Percentiles rank a stretch among this genome's conserved stretches.
Conservation (phyloP, 1,140 invertebrate genomes). For the Hyles vespertilio region DNA sequence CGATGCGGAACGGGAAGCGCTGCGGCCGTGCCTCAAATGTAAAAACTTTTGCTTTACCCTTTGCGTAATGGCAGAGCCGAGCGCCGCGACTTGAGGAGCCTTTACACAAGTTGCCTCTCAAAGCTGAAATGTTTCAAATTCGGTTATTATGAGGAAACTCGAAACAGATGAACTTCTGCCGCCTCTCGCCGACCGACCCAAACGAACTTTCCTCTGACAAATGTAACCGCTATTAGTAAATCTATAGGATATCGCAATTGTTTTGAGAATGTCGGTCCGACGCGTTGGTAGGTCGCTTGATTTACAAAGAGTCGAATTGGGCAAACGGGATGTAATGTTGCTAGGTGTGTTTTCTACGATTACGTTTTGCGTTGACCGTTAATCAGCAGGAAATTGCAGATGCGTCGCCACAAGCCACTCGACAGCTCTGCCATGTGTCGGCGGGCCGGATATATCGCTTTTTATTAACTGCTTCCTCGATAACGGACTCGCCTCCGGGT, state of each 20-base stretch:
- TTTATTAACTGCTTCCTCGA: conserved; percentile 39
- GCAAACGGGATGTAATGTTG: conserved; percentile 28
- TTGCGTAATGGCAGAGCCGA: conserved; percentile 54
- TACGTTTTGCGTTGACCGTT: conserved; percentile 20
- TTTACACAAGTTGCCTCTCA: conserved; percentile 61
- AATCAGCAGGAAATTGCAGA: conserved; percentile 46
- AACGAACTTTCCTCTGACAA: background rate
- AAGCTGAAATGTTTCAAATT: conserved; percentile 67
- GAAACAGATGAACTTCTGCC: conserved; percentile 30
- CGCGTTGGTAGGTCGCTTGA: background rate
- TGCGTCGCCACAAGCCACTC: conserved; percentile 30
- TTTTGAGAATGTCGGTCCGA: conserved; percentile 4
- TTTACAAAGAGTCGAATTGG: conserved; percentile 8
- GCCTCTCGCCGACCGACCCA: too few relatives aligned
- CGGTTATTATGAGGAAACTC: conserved; percentile 47
- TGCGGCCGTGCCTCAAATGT: conserved; percentile 54
- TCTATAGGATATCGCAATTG: conserved; percentile 5
- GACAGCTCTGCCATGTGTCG: conserved; percentile 41
- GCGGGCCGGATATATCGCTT: conserved; percentile 48
- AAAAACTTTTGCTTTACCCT: conserved; percentile 70
- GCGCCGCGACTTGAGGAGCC: conserved; percentile 54
- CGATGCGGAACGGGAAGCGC: conserved; percentile 56
- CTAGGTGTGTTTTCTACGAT: conserved; percentile 16
- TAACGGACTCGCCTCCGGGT: conserved; percentile 44
- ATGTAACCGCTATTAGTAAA: background rate